Percentiles rank a stretch among this genome's conserved stretches.
These are phyloP conservation scores for Neodiprion fabricii DNA, from an alignment of 1,140 invertebrate genomes.

Conservation along the genomic window DNA sequence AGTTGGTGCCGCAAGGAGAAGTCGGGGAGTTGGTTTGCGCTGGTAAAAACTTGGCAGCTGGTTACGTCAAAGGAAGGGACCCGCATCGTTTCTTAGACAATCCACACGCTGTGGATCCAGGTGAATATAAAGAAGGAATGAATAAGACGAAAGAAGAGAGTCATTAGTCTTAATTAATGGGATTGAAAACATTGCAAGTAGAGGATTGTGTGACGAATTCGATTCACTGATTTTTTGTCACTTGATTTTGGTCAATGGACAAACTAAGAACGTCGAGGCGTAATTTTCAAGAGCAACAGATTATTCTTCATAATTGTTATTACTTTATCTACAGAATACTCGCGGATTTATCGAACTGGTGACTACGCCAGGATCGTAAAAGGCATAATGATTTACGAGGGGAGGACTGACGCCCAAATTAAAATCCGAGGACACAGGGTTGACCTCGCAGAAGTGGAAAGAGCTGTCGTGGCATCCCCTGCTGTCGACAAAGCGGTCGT, in stretches of 20 bases:
- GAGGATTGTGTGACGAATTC: too few species aligned
- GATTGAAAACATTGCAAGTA: too few species aligned
- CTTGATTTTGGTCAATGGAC: background rate
- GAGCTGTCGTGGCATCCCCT: constrained; percentile 65
- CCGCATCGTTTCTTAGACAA: constrained; percentile 77
- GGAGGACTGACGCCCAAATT: constrained; percentile 84
- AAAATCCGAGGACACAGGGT: constrained; percentile 87
- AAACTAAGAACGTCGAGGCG: too few species aligned
- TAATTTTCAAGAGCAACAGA: too few species aligned
- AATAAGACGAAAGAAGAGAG: too few species aligned
- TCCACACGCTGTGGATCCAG: constrained; percentile 68
- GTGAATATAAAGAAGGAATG: constrained; percentile 49
- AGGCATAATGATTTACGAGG: constrained; percentile 76
- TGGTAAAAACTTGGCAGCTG: constrained; percentile 77
- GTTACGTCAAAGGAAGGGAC: constrained; percentile 79
- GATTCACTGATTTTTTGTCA: background rate
- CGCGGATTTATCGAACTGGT: constrained; percentile 79
- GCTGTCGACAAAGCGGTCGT: constrained; percentile 73
- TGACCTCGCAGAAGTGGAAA: constrained; percentile 83
- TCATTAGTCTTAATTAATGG: too few species aligned
- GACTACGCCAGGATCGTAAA: constrained; percentile 82
- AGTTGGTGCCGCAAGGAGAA: constrained; percentile 71
- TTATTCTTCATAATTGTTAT: too few species aligned
- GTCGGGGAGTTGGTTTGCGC: constrained; percentile 82
- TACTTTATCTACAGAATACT: constrained; percentile 60